phyloP scores from a whole-genome alignment of 2,888 invertebrate genomes.

The Leucoma salicis region DNA sequence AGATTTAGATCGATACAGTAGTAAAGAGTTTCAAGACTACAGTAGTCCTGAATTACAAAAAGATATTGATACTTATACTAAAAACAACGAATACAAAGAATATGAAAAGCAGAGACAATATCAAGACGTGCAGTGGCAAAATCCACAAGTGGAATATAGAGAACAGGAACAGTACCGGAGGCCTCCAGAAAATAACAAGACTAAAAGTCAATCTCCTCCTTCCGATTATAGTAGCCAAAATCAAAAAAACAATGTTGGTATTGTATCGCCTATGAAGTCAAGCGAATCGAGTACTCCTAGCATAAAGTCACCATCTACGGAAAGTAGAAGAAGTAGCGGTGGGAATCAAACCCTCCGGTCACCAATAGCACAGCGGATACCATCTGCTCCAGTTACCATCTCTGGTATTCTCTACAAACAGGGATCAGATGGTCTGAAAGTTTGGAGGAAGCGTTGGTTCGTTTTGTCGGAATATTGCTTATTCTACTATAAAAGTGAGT shows the following conservation, averaged over 20 bases:
- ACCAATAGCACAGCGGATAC: conserved; percentile 91
- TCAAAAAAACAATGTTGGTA: conserved; percentile 52
- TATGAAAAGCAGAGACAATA: conserved; percentile 66
- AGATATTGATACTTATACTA: conserved; percentile 63
- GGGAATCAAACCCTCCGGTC: conserved; percentile 87
- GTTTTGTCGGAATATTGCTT: conserved; percentile 96
- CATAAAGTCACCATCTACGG: conserved; percentile 74
- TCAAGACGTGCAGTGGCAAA: conserved; percentile 69
- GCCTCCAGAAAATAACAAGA: conserved; percentile 57
- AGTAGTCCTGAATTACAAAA: conserved; percentile 66
- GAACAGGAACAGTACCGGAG: conserved; percentile 61
- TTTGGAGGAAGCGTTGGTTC: conserved; percentile 98
- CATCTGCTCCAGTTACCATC: conserved; percentile 92
- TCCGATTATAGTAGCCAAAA: conserved; percentile 58
- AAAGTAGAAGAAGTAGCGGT: conserved; percentile 74
- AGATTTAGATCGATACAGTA: conserved; percentile 72
- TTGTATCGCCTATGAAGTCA: conserved; percentile 72
- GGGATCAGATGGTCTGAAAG: conserved; percentile 95
- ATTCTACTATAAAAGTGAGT: conserved; percentile 95
- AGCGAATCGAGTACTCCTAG: conserved; percentile 74
- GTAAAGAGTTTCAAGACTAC: conserved; percentile 70
- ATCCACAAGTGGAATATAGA: conserved; percentile 57
- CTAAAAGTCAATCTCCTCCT: conserved; percentile 59
- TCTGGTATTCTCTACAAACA: conserved; percentile 96
- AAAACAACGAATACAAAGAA: conserved; percentile 67